These are phyloP conservation scores for Metellina segmentata DNA, from an alignment of 2,888 invertebrate genomes.

Conservation along the genomic window DNA sequence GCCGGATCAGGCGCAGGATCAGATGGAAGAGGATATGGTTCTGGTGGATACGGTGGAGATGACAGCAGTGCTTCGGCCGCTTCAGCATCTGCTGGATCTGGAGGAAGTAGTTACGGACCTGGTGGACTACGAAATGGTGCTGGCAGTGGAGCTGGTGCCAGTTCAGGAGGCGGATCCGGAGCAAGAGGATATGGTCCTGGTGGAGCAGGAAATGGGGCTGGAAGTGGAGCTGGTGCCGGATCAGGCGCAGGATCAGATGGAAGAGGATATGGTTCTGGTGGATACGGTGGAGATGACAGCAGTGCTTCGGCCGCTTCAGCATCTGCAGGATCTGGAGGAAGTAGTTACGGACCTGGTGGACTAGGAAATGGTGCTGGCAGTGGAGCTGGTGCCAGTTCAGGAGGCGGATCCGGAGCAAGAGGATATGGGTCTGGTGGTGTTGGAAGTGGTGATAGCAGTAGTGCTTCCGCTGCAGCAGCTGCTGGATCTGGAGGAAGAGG, in stretches of 20 bases:
- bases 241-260: background rate
- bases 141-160: background rate
- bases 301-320: background rate
- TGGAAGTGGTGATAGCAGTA: too few species aligned
- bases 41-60: background rate
- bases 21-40: background rate
- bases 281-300: background rate
- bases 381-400: too few species aligned
- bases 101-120: background rate
- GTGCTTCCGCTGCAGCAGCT: too few species aligned
- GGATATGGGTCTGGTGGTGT: too few species aligned
- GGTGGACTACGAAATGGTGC: background rate
- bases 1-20: too few species aligned
- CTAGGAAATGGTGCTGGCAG: too few species aligned
- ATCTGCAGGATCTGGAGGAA: background rate
- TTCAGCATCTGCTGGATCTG: background rate
- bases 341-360: too few species aligned
- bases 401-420: too few species aligned
- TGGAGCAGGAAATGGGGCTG: too few species aligned
- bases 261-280: background rate
- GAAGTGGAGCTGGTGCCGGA: too few species aligned
- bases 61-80: background rate
- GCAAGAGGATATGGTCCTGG: background rate
- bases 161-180: background rate
- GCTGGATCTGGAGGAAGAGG: too few species aligned